A percentile compares a stretch with the other conserved stretches of the same genome.
Conservation (phyloP, 2,888 invertebrate genomes). For the Tiphia femorata region DNA sequence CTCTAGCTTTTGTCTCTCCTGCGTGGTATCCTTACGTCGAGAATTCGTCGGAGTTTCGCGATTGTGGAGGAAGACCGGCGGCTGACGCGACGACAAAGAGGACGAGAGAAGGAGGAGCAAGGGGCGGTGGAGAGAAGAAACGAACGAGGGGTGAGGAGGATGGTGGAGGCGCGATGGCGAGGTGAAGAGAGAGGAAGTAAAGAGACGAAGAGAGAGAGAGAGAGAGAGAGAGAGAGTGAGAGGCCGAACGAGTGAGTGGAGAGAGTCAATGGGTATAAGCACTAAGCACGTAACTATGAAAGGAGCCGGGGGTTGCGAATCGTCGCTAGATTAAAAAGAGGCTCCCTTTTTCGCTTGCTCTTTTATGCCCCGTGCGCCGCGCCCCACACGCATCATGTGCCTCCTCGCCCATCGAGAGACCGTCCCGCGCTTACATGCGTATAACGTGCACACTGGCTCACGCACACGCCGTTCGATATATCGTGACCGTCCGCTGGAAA, state of each 20-base stretch:
- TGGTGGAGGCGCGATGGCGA: conserved; percentile 19
- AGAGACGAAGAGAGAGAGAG: neutral
- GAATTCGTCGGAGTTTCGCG: conserved; percentile 16
- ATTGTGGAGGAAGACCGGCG: conserved; percentile 21
- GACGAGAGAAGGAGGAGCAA: neutral
- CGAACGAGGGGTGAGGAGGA: conserved; percentile 9
- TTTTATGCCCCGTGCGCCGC: conserved; percentile 60
- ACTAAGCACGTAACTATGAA: conserved; percentile 66
- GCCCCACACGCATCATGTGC: conserved; percentile 32
- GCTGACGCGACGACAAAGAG: conserved; percentile 34
- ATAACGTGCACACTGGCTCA: no score
- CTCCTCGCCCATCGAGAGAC: neutral
- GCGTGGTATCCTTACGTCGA: no score
- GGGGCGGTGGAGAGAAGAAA: no score
- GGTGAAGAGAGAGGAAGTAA: neutral
- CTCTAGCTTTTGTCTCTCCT: no score
- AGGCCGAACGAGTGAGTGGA: neutral
- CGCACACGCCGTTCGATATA: conserved; percentile 52
- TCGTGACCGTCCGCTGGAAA: conserved; percentile 56
- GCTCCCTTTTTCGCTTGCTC: conserved; percentile 67
- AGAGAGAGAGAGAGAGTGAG: neutral
- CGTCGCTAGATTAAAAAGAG: conserved; percentile 69
- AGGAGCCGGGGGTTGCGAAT: conserved; percentile 65
- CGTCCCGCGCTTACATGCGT: neutral
- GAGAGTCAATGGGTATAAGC: conserved; percentile 52